Conservation (phyloP, 1,140 invertebrate genomes). For the Drosophila tropicalis region DNA sequence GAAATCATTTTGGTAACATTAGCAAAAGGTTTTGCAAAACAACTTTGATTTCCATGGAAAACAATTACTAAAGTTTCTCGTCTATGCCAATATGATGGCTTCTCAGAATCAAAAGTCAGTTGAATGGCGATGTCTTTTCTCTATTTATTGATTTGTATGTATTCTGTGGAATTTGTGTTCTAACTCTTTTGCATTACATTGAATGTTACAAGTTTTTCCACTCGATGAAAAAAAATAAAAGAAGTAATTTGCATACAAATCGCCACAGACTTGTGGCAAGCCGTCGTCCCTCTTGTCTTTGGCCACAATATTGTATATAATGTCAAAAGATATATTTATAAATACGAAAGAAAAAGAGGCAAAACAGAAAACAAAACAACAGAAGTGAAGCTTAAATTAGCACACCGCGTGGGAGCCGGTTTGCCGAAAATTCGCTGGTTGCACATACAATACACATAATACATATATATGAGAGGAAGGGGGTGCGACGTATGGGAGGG, state of each 20-base stretch:
- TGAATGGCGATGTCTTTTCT: background rate
- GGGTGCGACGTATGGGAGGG: constrained; percentile 18
- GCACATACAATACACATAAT: background rate
- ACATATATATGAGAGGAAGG: constrained; percentile 1
- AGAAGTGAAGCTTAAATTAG: constrained; percentile 79
- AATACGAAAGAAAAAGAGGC: constrained; percentile 47
- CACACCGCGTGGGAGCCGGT: constrained; percentile 79
- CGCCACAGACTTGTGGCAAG: background rate
- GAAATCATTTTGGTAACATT: background rate
- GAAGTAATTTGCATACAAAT: constrained; percentile 60
- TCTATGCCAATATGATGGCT: too few relatives aligned
- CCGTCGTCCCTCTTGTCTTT: constrained; percentile 26
- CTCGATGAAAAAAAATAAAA: constrained; percentile 44
- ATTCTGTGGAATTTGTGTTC: constrained; percentile 1
- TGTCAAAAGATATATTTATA: constrained; percentile 66
- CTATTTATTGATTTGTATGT: constrained; percentile 1
- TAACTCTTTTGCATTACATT: constrained; percentile 3
- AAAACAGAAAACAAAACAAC: constrained; percentile 30
- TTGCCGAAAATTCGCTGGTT: constrained; percentile 38
- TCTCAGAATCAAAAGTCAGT: background rate
- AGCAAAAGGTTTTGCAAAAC: background rate
- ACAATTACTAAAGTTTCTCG: background rate
- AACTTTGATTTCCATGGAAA: constrained; percentile 7
- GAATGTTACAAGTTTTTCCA: constrained; percentile 36
- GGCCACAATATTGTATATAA: constrained; percentile 32